Evolutionary conservation across 2,888 invertebrate species (phyloP), one percentile per base, ranked within the genome.

Genomic region (Hydrotaea cyrtoneurina): DNA sequence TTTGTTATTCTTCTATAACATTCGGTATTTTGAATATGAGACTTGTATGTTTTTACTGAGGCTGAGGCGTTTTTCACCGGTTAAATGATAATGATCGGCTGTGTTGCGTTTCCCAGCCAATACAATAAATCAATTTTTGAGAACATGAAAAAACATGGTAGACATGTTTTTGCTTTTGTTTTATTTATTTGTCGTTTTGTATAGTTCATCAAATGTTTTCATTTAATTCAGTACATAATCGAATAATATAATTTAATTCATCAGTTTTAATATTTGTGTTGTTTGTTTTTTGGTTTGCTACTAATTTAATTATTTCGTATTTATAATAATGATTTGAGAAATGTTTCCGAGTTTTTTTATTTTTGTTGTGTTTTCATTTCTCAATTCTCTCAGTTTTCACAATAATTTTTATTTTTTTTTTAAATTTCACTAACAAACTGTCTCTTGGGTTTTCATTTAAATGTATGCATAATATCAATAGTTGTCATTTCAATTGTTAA

Each of bases 381-480:
- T 50, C 43, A 43, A 19, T 59, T 62, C 7, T 31, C n/a, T n/a
- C 31, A n/a, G 55, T 74, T 64, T 50, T 59, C 50, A 17, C 76
- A 74, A 79, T 84, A 81, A 72, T 71, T 50, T 71, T 19, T 81
- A 79, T 84, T 78, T 64, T 71, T 50, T 71, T 19, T 81, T 66
- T 43, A 69, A 76, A 83, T 81, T 82, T 81, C 81, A 81, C 85
- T 87, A 86, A 87, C 83, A 86, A 87, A 85, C 69, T 82, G 31
- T 31, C 23, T 71, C 17, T 69, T 13, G 19, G 13, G 62, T 23
- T 62, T 71, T 77, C 21, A 69, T 50, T 43, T 46, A 50, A 59
- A 62, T 59, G 50, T 74, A 46, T 57, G n/a, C 23, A 11, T 64
- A 78, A 72, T 85, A 82, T 46, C 69, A 71, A 72, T 80, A 69